Conservation (phyloP, 2,888 invertebrate species). For the Platycheirus albimanus region DNA sequence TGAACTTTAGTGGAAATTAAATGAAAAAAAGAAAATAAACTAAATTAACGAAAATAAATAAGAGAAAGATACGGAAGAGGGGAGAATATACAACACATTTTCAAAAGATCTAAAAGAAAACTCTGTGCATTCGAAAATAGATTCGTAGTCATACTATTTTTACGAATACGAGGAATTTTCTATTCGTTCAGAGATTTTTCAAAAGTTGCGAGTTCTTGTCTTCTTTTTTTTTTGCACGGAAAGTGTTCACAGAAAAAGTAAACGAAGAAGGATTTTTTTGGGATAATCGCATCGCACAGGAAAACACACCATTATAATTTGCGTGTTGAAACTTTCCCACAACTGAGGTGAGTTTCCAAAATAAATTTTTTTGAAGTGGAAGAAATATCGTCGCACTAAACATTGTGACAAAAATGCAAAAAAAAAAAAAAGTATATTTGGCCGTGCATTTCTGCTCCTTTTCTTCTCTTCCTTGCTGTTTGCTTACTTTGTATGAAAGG, state of each 20-base stretch:
- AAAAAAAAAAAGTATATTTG: conserved; percentile 30
- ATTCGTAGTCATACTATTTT: conserved; percentile 71
- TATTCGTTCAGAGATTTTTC: conserved; percentile 61
- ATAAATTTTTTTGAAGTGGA: conserved; percentile 6
- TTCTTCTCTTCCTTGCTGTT: conserved; percentile 1
- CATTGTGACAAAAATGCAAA: conserved; percentile 40
- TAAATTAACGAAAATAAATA: conserved; percentile 11
- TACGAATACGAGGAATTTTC: conserved; percentile 68
- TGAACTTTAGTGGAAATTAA: conserved; percentile 69
- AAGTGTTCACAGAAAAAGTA: conserved; percentile 1
- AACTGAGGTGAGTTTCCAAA: conserved; percentile 66
- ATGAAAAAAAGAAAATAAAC: conserved; percentile 36
- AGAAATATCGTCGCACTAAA: conserved; percentile 13
- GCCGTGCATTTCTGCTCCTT: conserved; percentile 48
- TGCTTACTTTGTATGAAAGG: background rate
- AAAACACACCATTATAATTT: conserved; percentile 42
- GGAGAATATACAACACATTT: conserved; percentile 43
- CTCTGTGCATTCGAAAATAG: conserved; percentile 68
- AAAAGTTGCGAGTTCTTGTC: conserved; percentile 55
- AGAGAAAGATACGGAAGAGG: conserved; percentile 25
- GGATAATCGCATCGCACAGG: conserved; percentile 37
- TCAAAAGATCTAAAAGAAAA: conserved; percentile 50
- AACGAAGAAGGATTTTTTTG: conserved; percentile 37
- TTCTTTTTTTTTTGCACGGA: conserved; percentile 49
- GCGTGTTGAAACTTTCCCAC: conserved; percentile 52